Conservation (phyloP, 2,113 vertebrate species). For the Urocolius indicus region DNA sequence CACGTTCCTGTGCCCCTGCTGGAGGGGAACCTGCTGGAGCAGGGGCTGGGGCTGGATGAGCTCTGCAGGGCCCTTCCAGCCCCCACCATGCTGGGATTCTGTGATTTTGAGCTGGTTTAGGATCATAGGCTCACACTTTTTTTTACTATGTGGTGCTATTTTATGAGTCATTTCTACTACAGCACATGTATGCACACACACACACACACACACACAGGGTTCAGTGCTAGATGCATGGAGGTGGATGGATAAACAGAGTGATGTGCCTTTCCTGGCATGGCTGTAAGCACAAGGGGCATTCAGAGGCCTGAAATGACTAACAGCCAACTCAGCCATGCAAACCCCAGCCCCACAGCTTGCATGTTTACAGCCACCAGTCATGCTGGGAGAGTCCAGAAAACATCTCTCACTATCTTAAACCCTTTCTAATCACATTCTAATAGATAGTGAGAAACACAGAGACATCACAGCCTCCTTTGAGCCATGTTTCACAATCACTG, state of each 20-base stretch:
- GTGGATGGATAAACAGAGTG: background rate
- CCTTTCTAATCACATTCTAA: background rate
- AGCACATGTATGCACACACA: background rate
- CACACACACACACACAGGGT: too few species aligned
- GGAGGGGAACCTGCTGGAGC: too few species aligned
- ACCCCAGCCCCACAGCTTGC: background rate
- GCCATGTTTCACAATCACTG: background rate
- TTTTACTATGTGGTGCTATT: background rate
- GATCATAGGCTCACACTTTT: background rate
- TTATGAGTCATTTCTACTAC: background rate
- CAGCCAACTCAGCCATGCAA: background rate
- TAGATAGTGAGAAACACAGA: background rate
- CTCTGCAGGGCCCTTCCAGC: too few species aligned
- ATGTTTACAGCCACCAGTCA: background rate
- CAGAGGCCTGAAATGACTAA: background rate
- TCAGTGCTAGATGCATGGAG: background rate
- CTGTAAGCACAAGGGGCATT: background rate
- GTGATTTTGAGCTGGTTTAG: background rate
- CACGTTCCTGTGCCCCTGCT: too few species aligned
- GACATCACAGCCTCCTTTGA: background rate
- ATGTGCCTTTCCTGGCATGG: background rate
- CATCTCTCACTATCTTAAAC: background rate
- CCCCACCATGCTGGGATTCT: too few species aligned
- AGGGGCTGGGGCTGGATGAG: too few species aligned
- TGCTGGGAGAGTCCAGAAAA: background rate